A percentile compares a stretch with the other conserved stretches of the same genome.
Evolutionary conservation across 2,888 invertebrate genomes (phyloP).

Genomic region (Drosophila austrosaltans): DNA sequence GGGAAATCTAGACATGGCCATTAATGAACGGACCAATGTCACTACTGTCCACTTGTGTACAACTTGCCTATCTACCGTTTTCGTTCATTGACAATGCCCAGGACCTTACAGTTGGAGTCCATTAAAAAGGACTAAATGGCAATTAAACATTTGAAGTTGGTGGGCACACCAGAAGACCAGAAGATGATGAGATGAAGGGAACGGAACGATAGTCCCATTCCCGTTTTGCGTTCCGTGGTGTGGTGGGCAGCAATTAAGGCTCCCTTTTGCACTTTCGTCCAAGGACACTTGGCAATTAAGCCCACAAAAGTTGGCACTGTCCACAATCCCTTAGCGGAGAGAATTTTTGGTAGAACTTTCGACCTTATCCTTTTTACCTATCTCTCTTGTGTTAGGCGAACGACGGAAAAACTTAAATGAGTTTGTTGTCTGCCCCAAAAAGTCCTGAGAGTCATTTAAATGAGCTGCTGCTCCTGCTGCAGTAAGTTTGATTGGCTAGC

Average conservation of each 20-base stretch:
- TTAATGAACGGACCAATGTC: conserved; percentile 67
- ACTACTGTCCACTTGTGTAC: neutral
- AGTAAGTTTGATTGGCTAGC: conserved; percentile 70
- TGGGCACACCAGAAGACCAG: neutral
- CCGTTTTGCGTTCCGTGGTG: neutral
- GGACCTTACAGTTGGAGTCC: conserved; percentile 60
- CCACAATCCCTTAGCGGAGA: conserved; percentile 64
- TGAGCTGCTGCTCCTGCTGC: conserved; percentile 43
- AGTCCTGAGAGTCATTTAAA: conserved; percentile 62
- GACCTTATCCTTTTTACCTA: conserved; percentile 73
- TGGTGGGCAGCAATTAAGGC: conserved; percentile 66
- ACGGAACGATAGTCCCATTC: neutral
- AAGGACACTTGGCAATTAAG: conserved; percentile 78
- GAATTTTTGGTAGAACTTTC: conserved; percentile 50
- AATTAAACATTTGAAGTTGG: conserved; percentile 79
- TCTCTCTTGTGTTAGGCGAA: conserved; percentile 50
- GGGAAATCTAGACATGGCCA: conserved; percentile 70
- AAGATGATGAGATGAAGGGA: neutral
- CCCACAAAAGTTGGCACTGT: conserved; percentile 70
- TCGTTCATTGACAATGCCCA: conserved; percentile 12
- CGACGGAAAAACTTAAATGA: conserved; percentile 68
- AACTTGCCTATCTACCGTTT: neutral
- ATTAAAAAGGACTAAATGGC: conserved; percentile 82
- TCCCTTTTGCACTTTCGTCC: conserved; percentile 67
- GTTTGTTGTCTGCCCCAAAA: conserved; percentile 49